Percentiles rank a stretch among this genome's conserved stretches.
phyloP scores from a whole-genome alignment of 2,888 invertebrate genomes.

The Polymixis lichenea region DNA sequence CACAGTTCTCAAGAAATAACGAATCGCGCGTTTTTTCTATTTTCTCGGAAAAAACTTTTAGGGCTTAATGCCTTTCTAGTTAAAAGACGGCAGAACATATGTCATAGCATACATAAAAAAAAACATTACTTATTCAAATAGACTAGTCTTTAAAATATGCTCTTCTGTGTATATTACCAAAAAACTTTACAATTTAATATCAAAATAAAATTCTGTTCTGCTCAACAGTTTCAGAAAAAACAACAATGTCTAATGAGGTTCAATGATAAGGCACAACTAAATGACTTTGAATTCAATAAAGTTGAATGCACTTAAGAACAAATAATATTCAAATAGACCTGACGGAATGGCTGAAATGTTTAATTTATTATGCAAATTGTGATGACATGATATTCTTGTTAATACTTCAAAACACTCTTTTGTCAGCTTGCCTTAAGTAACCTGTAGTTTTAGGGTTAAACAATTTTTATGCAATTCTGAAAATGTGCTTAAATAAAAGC shows the following conservation, averaged over 20 bases:
- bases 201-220: constrained; percentile 3
- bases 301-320: constrained; percentile 35
- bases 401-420: not conserved
- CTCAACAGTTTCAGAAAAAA: not conserved
- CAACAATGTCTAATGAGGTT: not conserved
- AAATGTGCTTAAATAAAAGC: too few relatives aligned
- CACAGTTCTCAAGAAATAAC: too few relatives aligned
- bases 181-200: not conserved
- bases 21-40: too few relatives aligned
- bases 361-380: constrained; percentile 19
- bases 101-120: not conserved
- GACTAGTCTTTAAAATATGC: not conserved
- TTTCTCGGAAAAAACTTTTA: too few relatives aligned
- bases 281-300: constrained; percentile 35
- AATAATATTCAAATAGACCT: constrained; percentile 9
- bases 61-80: too few relatives aligned
- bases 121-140: not conserved
- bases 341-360: constrained; percentile 2
- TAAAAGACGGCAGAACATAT: too few relatives aligned
- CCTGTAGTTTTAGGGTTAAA: not conserved
- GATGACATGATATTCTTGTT: constrained; percentile 1
- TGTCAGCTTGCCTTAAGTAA: not conserved
- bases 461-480: not conserved
- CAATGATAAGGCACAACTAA: constrained; percentile 25
- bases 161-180: not conserved